Evolutionary conservation across 2,888 invertebrate species (phyloP).

Genomic region (Beris morrisii): DNA sequence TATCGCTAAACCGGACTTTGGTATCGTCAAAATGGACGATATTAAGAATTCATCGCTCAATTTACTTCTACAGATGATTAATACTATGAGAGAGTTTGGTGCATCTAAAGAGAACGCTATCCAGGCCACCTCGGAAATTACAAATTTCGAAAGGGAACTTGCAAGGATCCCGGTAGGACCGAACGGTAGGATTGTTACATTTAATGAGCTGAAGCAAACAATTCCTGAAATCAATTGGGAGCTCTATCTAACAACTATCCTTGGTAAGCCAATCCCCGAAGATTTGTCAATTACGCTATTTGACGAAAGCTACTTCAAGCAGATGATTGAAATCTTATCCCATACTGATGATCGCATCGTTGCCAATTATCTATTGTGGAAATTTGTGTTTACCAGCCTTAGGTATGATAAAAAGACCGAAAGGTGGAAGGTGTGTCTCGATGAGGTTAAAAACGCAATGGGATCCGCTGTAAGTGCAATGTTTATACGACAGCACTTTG

Average conservation of each 20-base stretch:
- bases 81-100: constrained; percentile 69
- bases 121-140: constrained; percentile 39
- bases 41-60: constrained; percentile 67
- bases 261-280: constrained; percentile 25
- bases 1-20: constrained; percentile 79
- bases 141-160: constrained; percentile 42
- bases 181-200: constrained; percentile 64
- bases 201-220: constrained; percentile 31
- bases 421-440: constrained; percentile 85
- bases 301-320: constrained; percentile 34
- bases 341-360: constrained; percentile 33
- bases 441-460: constrained; percentile 78
- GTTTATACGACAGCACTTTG: constrained; percentile 60
- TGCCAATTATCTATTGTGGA: constrained; percentile 43
- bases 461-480: constrained; percentile 76
- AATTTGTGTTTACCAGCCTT: constrained; percentile 32
- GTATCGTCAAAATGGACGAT: constrained; percentile 69
- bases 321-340: constrained; percentile 34
- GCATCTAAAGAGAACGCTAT: constrained; percentile 56
- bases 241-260: constrained; percentile 37
- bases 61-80: constrained; percentile 66
- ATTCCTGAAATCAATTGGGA: constrained; percentile 40
- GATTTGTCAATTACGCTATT: constrained; percentile 35
- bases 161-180: constrained; percentile 64
- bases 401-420: constrained; percentile 54